Evolutionary conservation across 2,888 invertebrate genomes (phyloP), one percentile per base, ranked within the genome.

Genomic region (Brenthis daphne): DNA sequence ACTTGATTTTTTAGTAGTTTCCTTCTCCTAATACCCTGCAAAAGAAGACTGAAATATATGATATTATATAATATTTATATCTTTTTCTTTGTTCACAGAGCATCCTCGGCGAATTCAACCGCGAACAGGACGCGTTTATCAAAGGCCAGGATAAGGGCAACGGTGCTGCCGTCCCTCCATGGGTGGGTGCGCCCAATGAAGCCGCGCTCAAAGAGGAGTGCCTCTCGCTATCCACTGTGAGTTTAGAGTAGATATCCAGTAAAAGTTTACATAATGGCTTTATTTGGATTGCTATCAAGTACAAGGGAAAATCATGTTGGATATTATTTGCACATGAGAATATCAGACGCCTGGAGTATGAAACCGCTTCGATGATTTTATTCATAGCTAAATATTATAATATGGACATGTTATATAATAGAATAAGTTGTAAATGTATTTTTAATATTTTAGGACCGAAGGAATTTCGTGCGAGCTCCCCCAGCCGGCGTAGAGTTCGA

Each of bases 401-500:
- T 24, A 24, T 24, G 24, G 24, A 24, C 5, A 29, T 29, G 4
- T 3, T 29, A 29, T 29, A 5, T 29, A 29, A 29, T 29, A 29
- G 4, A 4, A 29, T 4, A 29, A 29, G 16, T 51, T 14, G 51
- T n/a, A 51, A 14, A 16, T 53, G 11, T 11, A 24, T 43, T 56
- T 56, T 2, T 56, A 12, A n/a, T 24, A n/a, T 53, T 67, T 48
- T 1, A 98, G 97, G 99, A 99, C 92, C 97, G 97, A 83, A 95
- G 99, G 87, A 99, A 99, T 94, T 99, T 99, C 88, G 96, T 99
- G 72, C 96, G 99, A 81, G 98, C 98, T 82, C 99, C 99, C 67
- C 98, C 98, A 65, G 96, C 97, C 69, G 98, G 99, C 76, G 98
- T 99, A 65, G 97, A 98, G 87, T 99, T 98, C 87, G 96, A 97